Evolutionary conservation across 2,113 vertebrate species (phyloP), one percentile per base, ranked within the genome.

Genomic region (Aegithalos caudatus): DNA sequence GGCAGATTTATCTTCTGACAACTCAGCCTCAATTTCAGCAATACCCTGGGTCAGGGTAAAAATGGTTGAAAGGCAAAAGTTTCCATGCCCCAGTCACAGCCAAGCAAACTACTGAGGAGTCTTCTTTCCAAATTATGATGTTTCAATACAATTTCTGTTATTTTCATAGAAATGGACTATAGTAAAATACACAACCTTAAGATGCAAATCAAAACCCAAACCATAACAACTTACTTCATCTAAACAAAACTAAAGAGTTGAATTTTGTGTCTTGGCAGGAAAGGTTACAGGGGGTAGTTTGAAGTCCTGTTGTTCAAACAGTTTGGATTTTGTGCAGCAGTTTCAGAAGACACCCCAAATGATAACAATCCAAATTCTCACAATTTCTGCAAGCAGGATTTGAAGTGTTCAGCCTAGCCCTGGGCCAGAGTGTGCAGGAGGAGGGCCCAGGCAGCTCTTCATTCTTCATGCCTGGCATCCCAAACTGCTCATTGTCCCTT

Each of bases 381-480:
- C 57, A 27, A 16, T 37, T 84, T 56, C 53, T 0, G 0, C 31
- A 48, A 77, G 13, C 3, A 78, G 38, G 18, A 70, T 81, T 54
- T 74, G 67, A 60, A 35, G 29, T 17, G 42, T 37, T 64, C 72
- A 81, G 38, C 48, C n/a, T 71, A 48, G 29, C 11, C 37, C 40
- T 2, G 1, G 60, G 58, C 44, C 29, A 71, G 40, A 56, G 8
- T 0, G 0, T 18, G 57, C 37, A 76, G 66, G 17, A 91, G 21
- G 12, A 0, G 0, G 22, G 23, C 2, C 1, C 40, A 89, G 42
- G n/a, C 53, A 65, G 25, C 6, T 60, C 54, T 76, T 42, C 29
- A 28, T 54, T n/a, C 60, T 61, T 74, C 2, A 1, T 21, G 21
- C 18, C 35, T 67, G 77, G 51, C 40, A 79, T n/a, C 21, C n/a